Conservation (phyloP, 2,113 vertebrate species). For the Lagopus leucura region DNA sequence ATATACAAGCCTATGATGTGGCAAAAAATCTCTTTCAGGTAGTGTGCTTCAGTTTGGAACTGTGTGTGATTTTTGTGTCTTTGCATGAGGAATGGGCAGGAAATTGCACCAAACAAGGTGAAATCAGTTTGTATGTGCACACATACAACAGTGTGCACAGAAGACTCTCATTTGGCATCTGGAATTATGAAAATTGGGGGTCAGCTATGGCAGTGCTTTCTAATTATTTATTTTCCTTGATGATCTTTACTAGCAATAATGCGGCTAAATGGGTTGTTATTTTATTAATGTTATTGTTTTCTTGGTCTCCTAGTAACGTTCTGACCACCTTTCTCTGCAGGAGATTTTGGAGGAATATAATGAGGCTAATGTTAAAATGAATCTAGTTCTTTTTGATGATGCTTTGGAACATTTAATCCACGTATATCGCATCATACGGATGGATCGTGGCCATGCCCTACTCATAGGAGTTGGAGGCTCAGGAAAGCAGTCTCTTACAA, state of each 20-base stretch:
- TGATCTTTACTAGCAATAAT: neutral
- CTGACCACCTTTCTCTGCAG: conserved; percentile 69
- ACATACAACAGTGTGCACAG: neutral
- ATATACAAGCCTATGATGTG: conserved; percentile 91
- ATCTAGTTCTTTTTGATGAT: conserved; percentile 93
- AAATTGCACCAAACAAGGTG: neutral
- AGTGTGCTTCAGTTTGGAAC: neutral
- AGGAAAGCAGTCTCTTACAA: conserved; percentile 92
- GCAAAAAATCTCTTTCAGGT: conserved; percentile 94
- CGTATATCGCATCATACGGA: conserved; percentile 88
- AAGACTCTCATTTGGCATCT: neutral
- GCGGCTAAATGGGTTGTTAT: neutral
- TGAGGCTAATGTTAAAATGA: conserved; percentile 86
- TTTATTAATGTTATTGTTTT: neutral
- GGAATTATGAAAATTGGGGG: neutral
- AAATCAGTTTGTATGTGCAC: neutral
- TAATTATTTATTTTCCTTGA: neutral
- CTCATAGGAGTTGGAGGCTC: conserved; percentile 93
- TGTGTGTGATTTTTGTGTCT: neutral
- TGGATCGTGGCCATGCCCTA: conserved; percentile 90
- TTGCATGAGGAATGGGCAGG: neutral
- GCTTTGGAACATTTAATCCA: conserved; percentile 93
- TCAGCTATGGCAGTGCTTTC: neutral
- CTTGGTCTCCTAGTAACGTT: neutral
- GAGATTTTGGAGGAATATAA: conserved; percentile 97